Evolutionary conservation across 2,797 vertebrate genomes (phyloP).

Genomic region (Ispidina picta): DNA sequence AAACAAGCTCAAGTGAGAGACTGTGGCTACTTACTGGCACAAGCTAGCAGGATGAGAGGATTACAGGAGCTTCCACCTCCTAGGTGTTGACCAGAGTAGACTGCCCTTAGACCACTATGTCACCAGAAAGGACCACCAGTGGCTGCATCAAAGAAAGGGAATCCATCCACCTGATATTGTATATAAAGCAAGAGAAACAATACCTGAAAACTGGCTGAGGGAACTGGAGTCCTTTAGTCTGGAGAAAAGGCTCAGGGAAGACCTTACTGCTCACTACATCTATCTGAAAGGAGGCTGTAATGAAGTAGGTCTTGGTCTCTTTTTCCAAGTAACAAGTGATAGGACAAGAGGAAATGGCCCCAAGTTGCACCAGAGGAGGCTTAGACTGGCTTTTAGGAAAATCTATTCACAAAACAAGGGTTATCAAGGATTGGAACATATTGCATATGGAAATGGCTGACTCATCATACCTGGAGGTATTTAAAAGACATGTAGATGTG

Average conservation of each 20-base stretch:
- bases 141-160: not conserved
- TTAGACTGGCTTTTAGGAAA: not conserved
- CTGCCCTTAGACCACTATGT: not conserved
- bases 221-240: not conserved
- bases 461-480: too few relatives aligned
- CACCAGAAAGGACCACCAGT: not conserved
- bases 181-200: not conserved
- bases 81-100: not conserved
- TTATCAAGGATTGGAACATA: not conserved
- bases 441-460: not conserved
- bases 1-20: not conserved
- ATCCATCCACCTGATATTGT: not conserved
- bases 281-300: not conserved
- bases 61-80: not conserved
- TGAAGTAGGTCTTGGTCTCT: accelerated
- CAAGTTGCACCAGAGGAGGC: not conserved
- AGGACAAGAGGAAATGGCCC: not conserved
- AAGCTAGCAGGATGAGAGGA: accelerated
- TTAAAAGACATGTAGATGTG: too few relatives aligned
- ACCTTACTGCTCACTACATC: too few relatives aligned
- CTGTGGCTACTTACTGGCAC: not conserved
- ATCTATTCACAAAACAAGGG: not conserved
- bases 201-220: not conserved
- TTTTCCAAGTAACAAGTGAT: not conserved
- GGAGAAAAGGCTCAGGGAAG: not conserved